Evolutionary conservation across 2,888 invertebrate species (phyloP).

Genomic region (Torymus tubicola): DNA sequence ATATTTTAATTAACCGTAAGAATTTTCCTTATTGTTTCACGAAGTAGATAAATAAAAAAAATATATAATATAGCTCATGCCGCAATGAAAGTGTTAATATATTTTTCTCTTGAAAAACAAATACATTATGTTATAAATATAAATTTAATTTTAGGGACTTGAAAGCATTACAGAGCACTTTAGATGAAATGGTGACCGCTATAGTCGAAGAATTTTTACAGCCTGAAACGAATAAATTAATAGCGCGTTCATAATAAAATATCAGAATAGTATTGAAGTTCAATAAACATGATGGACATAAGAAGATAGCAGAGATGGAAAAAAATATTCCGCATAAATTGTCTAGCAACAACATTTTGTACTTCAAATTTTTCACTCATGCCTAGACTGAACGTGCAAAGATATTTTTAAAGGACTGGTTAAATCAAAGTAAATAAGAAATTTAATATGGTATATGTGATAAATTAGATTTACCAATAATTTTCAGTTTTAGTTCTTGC

Average conservation of each 20-base stretch:
- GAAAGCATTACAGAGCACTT: slow-evolving; percentile 79
- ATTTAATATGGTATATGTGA: slow-evolving; percentile 32
- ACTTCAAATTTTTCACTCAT: slow-evolving; percentile 27
- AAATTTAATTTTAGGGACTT: slow-evolving; percentile 80
- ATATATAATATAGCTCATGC: too few species aligned
- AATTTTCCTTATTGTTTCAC: too few species aligned
- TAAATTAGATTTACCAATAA: slow-evolving; percentile 32
- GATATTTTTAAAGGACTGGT: slow-evolving; percentile 25
- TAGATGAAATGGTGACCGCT: slow-evolving; percentile 86
- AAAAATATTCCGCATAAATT: too few species aligned
- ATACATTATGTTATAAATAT: slow-evolving; percentile 1
- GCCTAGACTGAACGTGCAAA: slow-evolving; percentile 13
- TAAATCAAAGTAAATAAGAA: slow-evolving; percentile 12
- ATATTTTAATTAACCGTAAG: too few species aligned
- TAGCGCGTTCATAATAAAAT: slow-evolving; percentile 71
- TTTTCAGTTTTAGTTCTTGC: slow-evolving; percentile 10
- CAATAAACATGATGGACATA: slow-evolving; percentile 12
- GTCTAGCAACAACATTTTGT: not conserved
- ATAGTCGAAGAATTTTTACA: slow-evolving; percentile 89
- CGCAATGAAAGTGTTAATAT: too few species aligned
- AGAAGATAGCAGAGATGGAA: not conserved
- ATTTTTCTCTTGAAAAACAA: too few species aligned
- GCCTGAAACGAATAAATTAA: slow-evolving; percentile 84
- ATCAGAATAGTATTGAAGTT: not conserved
- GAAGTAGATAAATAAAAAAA: too few species aligned